Evolutionary conservation across 2,888 invertebrate species (phyloP), one percentile per base, ranked within the genome.

Genomic region (Alloplasta piceator): DNA sequence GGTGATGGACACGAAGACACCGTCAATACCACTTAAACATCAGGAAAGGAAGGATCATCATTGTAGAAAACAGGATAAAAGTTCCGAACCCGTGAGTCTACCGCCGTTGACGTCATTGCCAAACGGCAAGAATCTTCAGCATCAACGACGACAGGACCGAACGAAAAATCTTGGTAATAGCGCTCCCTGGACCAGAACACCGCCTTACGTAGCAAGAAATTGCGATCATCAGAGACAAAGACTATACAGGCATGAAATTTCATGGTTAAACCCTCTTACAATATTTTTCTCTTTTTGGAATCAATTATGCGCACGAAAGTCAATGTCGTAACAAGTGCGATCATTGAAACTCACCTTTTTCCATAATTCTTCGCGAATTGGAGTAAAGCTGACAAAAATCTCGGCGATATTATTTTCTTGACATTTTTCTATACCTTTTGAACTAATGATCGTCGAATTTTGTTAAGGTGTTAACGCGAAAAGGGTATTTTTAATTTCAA

Each of bases 1-100:
- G 87, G 78, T 68, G 46, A 92, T 92, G 92, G 92, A 92, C 90
- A 90, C 91, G 86, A 91, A 89, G 90, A 90, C 91, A 78, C 91
- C 92, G 77, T 89, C 91, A 82, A 91, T 92, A 82, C 87, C 89
- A 86, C 78, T 88, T 82, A 92, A 90, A 87, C 87, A 89, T 83
- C 89, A 88, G 85, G 90, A 91, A 50, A 67, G 77, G 85, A 91
- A 89, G 85, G 86, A 84, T 78, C 79, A 80, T 9, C 88, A 88
- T 67, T 85, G 83, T 67, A 88, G 82, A 41, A 88, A 86, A 66
- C 85, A 85, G 43, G 88, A 89, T 60, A 77, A 60, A 63, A 76
- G 79, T 9, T 82, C 52, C 79, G 85, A 63, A 84, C 85, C 74
- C 2, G 81, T 76, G n/a, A 88, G 91, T 71, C 88, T 92, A 85